A percentile compares a stretch with the other conserved stretches of the same genome.
Evolutionary conservation across 2,797 vertebrate genomes (phyloP).

Genomic region (Staurois parvus): DNA sequence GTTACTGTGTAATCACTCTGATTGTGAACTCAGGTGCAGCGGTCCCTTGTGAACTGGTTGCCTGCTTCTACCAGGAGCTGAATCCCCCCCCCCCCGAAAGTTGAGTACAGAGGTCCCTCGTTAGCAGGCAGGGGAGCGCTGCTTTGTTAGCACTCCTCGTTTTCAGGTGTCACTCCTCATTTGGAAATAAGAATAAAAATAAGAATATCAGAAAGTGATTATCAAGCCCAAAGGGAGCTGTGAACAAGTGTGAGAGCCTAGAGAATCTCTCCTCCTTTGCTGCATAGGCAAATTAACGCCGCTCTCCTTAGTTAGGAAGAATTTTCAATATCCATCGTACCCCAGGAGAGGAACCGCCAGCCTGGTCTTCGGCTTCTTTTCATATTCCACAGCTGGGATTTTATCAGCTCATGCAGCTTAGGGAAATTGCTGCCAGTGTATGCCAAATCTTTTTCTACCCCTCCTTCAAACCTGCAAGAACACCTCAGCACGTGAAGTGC

Average conservation of each 20-base stretch:
- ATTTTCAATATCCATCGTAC: constrained; percentile 84
- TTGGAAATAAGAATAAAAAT: constrained; percentile 62
- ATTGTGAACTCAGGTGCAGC: constrained; percentile 47
- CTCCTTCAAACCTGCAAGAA: constrained; percentile 77
- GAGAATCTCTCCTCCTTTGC: constrained; percentile 75
- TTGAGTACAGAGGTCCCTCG: constrained; percentile 43
- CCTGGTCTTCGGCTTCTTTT: constrained; percentile 75
- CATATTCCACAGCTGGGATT: constrained; percentile 88
- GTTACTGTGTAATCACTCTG: constrained; percentile 49
- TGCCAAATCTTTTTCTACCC: constrained; percentile 75
- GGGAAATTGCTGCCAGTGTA: constrained; percentile 90
- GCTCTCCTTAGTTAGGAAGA: constrained; percentile 82
- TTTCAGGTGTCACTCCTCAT: constrained; percentile 50
- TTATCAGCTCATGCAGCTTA: constrained; percentile 84
- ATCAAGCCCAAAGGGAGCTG: constrained; percentile 80
- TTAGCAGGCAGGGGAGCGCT: constrained; percentile 54
- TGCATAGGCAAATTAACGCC: constrained; percentile 88
- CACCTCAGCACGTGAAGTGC: constrained; percentile 78
- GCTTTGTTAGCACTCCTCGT: constrained; percentile 57
- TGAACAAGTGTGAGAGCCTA: constrained; percentile 78
- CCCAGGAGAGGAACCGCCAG: constrained; percentile 80
- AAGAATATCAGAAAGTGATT: constrained; percentile 77
- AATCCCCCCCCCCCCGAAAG: constrained; percentile 16
- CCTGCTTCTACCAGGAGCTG: constrained; percentile 55
- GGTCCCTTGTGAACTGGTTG: constrained; percentile 31